phyloP scores from a whole-genome alignment of 2,113 vertebrate genomes.

The Mormoops blainvillei region DNA sequence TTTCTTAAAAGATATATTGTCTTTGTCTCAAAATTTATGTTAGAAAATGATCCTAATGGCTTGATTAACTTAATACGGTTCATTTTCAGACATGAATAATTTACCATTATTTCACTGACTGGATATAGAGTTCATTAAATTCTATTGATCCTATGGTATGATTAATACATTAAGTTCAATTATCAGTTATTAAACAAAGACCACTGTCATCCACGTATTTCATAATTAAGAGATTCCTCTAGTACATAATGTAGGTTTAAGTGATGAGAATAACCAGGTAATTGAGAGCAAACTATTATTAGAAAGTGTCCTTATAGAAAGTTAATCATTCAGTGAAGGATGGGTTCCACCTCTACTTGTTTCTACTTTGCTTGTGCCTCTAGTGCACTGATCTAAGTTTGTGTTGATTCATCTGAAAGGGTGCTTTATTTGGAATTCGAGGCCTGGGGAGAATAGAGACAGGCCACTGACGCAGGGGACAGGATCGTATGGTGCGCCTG shows the following conservation, averaged over 20 bases:
- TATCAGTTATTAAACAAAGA: conserved; percentile 56
- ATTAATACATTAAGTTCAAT: conserved; percentile 40
- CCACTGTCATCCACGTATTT: conserved; percentile 2
- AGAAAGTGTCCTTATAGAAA: neutral
- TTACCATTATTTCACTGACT: conserved; percentile 9
- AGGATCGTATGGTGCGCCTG: neutral
- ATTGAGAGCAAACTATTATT: neutral
- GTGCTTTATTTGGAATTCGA: neutral
- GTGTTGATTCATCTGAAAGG: neutral
- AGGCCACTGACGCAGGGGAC: neutral
- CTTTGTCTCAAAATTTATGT: conserved; percentile 22
- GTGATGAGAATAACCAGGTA: neutral
- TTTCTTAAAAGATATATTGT: neutral
- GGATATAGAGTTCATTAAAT: conserved; percentile 28
- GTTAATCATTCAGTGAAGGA: neutral
- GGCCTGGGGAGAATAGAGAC: neutral
- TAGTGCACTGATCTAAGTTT: neutral
- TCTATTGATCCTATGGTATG: conserved; percentile 56
- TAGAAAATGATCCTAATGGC: neutral
- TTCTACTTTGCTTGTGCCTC: neutral
- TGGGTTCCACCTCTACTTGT: neutral
- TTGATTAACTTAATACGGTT: conserved; percentile 39
- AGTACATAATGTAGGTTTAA: neutral
- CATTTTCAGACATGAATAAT: conserved; percentile 37
- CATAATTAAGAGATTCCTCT: neutral